These are phyloP conservation scores for Epinephelus cyanopodus DNA, from an alignment of 2,113 vertebrate genomes.

Conservation along the genomic window DNA sequence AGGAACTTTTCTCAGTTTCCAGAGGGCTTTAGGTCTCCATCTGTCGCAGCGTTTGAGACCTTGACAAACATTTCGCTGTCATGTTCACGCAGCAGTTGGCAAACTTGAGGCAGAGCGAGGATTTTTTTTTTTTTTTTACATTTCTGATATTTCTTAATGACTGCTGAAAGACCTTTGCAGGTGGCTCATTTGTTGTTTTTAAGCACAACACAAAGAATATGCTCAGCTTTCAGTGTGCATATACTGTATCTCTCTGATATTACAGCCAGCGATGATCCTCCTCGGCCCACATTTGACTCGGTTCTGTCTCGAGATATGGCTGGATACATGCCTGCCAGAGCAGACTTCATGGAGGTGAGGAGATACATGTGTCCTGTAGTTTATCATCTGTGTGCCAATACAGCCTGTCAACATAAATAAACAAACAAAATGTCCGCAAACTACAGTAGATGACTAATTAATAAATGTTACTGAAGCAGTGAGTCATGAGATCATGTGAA, in stretches of 20 bases:
- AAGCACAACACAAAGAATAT: background rate
- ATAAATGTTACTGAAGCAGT: constrained; percentile 11
- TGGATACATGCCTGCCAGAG: constrained; percentile 99
- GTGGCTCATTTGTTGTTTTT: background rate
- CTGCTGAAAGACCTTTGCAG: background rate
- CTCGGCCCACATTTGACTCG: constrained; percentile 95
- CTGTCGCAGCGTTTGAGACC: constrained; percentile 30
- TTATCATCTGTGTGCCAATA: background rate
- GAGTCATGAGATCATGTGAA: constrained; percentile 8
- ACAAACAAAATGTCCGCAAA: background rate
- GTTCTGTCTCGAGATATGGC: constrained; percentile 97
- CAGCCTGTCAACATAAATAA: background rate
- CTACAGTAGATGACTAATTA: constrained; percentile 10
- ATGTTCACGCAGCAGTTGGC: constrained; percentile 18
- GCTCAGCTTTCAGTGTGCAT: background rate
- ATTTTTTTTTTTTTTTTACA: background rate
- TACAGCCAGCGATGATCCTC: constrained; percentile 94
- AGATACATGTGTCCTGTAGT: background rate
- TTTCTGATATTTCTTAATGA: background rate
- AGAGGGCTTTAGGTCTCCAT: constrained; percentile 19
- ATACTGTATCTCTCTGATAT: constrained; percentile 18
- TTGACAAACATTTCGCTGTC: constrained; percentile 6
- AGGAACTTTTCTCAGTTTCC: constrained; percentile 30
- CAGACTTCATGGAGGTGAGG: constrained; percentile 97
- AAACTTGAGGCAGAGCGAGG: background rate